Evolutionary conservation across 2,113 vertebrate species (phyloP), one percentile per base, ranked within the genome.

Genomic region (Chaenogobius annularis): DNA sequence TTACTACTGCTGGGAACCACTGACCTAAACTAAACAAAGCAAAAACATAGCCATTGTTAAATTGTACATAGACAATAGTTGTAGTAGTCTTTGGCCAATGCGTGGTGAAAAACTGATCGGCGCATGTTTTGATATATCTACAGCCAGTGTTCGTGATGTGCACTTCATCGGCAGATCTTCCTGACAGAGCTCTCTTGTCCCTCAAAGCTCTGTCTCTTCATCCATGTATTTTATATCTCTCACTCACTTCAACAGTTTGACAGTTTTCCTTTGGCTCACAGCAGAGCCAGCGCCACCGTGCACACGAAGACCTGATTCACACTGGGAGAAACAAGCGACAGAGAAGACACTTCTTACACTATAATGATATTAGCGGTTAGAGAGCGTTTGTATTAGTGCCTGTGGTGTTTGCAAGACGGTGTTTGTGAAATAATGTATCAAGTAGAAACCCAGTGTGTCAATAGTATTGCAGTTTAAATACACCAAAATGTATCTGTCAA

Each of bases 21-120:
- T 70, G 69, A 86, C 75, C 61, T 62, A 81, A 47, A 74, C 20
- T 23, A 70, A 44, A 50, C 72, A 52, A 83, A 68, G 73, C 79
- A 85, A 83, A 84, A 68, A 55, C 43, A 83, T 91, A 91, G 85
- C 85, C 90, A 87, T 91, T 73, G 76, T 87, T 79, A 82, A 83
- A 88, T n/a, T 90, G 82, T 90, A 88, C 50, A 88, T 88, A 85
- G 54, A 84, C 73, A 77, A 77, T 44, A 66, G 56, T 71, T 71
- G 14, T 58, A 46, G 58, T 66, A 74, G 67, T 17, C 8, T 12
- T 54, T 52, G 47, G 67, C 44, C 65, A 55, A n/a, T 56, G 50
- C 55, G 17, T 35, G 70, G 71, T 35, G 63, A 78, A 66, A 50
- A 66, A 50, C 44, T 23, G 50, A 73, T 46, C 17, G 69, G 69